Evolutionary conservation across 2,113 vertebrate genomes (phyloP).

Genomic region (Solea senegalensis): DNA sequence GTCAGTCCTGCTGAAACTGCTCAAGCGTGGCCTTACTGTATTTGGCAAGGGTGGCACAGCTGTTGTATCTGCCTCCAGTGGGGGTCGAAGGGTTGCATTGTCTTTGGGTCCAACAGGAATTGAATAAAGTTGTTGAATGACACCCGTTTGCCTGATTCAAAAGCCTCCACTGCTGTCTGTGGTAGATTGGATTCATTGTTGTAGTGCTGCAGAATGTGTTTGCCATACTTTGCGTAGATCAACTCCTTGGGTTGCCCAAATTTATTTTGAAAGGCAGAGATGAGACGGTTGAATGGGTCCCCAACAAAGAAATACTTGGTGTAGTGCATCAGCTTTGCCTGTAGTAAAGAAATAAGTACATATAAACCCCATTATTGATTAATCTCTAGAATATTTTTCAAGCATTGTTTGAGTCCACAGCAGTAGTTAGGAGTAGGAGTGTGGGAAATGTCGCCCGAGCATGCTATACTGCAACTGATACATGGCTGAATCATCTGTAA

Average conservation of each 20-base stretch:
- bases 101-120: slow-evolving; percentile 44
- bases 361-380: neutral
- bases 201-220: slow-evolving; percentile 11
- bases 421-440: too few species aligned
- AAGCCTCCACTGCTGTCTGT: rapidly evolving
- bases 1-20: neutral
- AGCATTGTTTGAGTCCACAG: too few species aligned
- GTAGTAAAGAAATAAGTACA: neutral
- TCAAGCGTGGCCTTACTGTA: slow-evolving; percentile 34
- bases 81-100: slow-evolving; percentile 17
- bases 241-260: neutral
- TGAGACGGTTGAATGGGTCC: slow-evolving; percentile 52
- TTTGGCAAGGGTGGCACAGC: slow-evolving; percentile 49
- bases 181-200: neutral
- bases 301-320: slow-evolving; percentile 61
- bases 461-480: too few species aligned
- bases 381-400: too few species aligned
- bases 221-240: neutral
- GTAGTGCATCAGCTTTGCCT: slow-evolving; percentile 56
- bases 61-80: slow-evolving; percentile 63
- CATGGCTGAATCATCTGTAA: too few species aligned
- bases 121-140: slow-evolving; percentile 55
- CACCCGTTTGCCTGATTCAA: rapidly evolving
- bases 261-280: slow-evolving; percentile 52
- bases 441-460: too few species aligned